A percentile compares a stretch with the other conserved stretches of the same genome.
Conservation (phyloP, 2,888 invertebrate species). For the Sinelater perroti region DNA sequence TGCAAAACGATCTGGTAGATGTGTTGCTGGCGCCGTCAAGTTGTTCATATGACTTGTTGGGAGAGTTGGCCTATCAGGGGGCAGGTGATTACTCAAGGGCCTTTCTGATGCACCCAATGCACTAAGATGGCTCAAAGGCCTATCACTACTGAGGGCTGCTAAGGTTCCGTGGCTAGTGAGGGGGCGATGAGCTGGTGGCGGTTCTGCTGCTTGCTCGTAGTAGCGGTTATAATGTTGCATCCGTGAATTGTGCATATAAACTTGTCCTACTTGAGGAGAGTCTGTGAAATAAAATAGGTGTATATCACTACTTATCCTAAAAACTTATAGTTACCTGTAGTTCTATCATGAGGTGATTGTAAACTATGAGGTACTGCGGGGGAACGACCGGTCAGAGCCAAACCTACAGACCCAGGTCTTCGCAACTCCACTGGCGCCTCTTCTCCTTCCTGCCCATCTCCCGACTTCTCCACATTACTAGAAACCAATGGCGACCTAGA, state of each 20-base stretch:
- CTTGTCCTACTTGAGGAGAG: conserved; percentile 75
- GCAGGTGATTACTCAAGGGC: conserved; percentile 49
- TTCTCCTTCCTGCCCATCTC: conserved; percentile 63
- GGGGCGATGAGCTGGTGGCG: conserved; percentile 68
- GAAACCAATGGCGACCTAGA: conserved; percentile 65
- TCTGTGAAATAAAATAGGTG: conserved; percentile 60
- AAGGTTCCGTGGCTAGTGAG: conserved; percentile 59
- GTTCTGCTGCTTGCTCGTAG: conserved; percentile 69
- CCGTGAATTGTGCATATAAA: conserved; percentile 64
- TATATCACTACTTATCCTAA: neutral
- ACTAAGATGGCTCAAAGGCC: conserved; percentile 55
- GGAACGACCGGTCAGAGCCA: conserved; percentile 61
- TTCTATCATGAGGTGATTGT: conserved; percentile 75
- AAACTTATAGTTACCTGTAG: conserved; percentile 62
- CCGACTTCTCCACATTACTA: conserved; percentile 69
- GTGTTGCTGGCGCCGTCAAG: conserved; percentile 42
- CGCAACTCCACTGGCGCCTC: conserved; percentile 69
- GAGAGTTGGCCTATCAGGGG: conserved; percentile 52
- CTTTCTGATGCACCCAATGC: conserved; percentile 50
- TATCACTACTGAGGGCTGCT: conserved; percentile 57
- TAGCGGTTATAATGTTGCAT: conserved; percentile 61
- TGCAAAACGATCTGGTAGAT: conserved; percentile 52
- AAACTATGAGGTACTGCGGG: conserved; percentile 73
- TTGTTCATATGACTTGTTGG: conserved; percentile 51
- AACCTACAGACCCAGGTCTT: conserved; percentile 65